A percentile compares a stretch with the other conserved stretches of the same genome.
phyloP scores from a whole-genome alignment of 2,113 vertebrate species.

The Vulpes lagopus region DNA sequence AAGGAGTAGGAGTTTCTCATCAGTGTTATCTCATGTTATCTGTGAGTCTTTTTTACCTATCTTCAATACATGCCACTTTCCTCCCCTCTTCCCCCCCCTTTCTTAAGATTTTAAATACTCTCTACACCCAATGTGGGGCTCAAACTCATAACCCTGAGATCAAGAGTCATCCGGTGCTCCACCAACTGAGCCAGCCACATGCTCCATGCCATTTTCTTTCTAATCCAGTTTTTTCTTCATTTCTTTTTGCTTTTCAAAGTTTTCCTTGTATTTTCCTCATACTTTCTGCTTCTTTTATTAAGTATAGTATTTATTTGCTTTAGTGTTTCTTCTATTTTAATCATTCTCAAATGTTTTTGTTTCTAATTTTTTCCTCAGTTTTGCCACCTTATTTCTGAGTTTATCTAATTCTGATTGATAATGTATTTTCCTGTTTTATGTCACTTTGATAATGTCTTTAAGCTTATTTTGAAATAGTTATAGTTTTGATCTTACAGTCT shows the following conservation, averaged over 20 bases:
- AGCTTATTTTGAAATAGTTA: background rate
- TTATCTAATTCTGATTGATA: background rate
- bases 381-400: background rate
- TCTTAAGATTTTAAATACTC: background rate
- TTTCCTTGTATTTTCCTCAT: background rate
- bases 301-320: background rate
- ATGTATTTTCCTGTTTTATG: background rate
- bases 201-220: background rate
- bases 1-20: no score
- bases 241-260: background rate
- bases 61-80: background rate
- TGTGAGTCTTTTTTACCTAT: background rate
- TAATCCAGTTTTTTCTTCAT: background rate
- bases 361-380: background rate
- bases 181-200: background rate
- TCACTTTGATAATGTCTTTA: background rate
- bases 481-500: background rate
- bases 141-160: background rate
- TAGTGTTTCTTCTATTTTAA: no score
- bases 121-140: background rate
- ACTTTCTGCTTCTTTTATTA: background rate
- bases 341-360: background rate
- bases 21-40: background rate
- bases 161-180: background rate
- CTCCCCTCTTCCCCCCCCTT: background rate